Evolutionary conservation across 2,113 vertebrate genomes (phyloP).

Genomic region (Prinia subflava): DNA sequence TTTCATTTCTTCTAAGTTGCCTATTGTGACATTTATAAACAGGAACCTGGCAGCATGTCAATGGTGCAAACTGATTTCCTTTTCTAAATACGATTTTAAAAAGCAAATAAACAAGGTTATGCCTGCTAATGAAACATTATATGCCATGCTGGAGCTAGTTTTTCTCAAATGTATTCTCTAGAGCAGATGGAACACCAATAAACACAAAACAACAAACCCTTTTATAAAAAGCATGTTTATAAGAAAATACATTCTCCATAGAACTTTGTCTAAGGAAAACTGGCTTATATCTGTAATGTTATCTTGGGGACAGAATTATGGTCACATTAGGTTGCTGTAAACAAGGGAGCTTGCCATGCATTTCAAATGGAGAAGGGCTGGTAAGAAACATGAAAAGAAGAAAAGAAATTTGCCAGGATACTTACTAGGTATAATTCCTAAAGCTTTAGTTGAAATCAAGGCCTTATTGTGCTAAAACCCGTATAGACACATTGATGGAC

Average conservation of each 20-base stretch:
- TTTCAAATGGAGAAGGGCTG: background rate
- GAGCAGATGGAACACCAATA: constrained; percentile 69
- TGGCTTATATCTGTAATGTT: constrained; percentile 18
- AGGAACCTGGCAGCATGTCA: constrained; percentile 80
- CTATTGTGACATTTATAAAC: constrained; percentile 79
- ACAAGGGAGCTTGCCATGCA: constrained; percentile 5
- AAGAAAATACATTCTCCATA: constrained; percentile 59
- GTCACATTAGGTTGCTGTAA: background rate
- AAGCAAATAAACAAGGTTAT: constrained; percentile 81
- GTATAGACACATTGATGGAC: background rate
- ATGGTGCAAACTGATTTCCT: constrained; percentile 81
- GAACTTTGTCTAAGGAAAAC: constrained; percentile 51
- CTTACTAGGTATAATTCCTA: background rate
- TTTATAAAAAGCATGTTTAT: constrained; percentile 67
- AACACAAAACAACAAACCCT: constrained; percentile 58
- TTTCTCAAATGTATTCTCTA: constrained; percentile 71
- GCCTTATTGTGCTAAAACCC: background rate
- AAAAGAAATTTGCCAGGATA: background rate
- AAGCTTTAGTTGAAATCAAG: background rate
- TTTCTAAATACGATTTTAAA: constrained; percentile 81
- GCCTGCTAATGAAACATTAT: constrained; percentile 80
- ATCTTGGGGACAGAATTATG: constrained; percentile 6
- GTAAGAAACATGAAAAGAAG: background rate
- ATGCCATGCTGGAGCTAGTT: constrained; percentile 72
- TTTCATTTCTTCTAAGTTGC: constrained; percentile 64